Percentiles rank a stretch among this genome's conserved stretches.
Evolutionary conservation across 1,140 invertebrate genomes (phyloP).

Genomic region (Ladona fulva): DNA sequence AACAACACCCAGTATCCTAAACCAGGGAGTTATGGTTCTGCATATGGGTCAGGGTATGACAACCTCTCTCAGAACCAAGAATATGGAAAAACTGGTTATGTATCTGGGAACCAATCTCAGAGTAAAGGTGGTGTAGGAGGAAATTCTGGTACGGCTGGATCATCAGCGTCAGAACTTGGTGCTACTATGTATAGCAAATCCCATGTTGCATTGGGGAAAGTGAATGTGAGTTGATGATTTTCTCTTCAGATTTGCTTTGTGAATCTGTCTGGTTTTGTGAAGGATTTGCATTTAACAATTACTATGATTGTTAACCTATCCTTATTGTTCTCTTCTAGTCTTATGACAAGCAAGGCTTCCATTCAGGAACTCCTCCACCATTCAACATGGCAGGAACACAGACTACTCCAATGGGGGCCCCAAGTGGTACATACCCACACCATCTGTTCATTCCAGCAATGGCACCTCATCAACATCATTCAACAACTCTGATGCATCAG

Average conservation of each 20-base stretch:
- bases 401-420: slow-evolving; percentile 54
- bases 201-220: slow-evolving; percentile 62
- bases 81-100: slow-evolving; percentile 47
- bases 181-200: slow-evolving; percentile 62
- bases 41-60: slow-evolving; percentile 59
- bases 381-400: slow-evolving; percentile 64
- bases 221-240: slow-evolving; percentile 48
- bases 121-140: slow-evolving; percentile 44
- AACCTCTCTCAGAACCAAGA: slow-evolving; percentile 47
- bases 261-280: background rate
- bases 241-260: background rate
- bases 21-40: slow-evolving; percentile 52
- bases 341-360: slow-evolving; percentile 76
- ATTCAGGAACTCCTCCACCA: slow-evolving; percentile 71
- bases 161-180: slow-evolving; percentile 50
- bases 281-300: background rate
- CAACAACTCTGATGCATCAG: slow-evolving; percentile 57
- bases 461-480: slow-evolving; percentile 50
- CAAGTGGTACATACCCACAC: slow-evolving; percentile 50
- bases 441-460: slow-evolving; percentile 66
- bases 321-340: slow-evolving; percentile 46
- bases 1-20: slow-evolving; percentile 55
- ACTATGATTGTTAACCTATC: background rate
- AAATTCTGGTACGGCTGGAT: slow-evolving; percentile 44
- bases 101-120: slow-evolving; percentile 34